Conservation (phyloP, 1,140 invertebrate genomes). For the Aporrectodea caliginosa region DNA sequence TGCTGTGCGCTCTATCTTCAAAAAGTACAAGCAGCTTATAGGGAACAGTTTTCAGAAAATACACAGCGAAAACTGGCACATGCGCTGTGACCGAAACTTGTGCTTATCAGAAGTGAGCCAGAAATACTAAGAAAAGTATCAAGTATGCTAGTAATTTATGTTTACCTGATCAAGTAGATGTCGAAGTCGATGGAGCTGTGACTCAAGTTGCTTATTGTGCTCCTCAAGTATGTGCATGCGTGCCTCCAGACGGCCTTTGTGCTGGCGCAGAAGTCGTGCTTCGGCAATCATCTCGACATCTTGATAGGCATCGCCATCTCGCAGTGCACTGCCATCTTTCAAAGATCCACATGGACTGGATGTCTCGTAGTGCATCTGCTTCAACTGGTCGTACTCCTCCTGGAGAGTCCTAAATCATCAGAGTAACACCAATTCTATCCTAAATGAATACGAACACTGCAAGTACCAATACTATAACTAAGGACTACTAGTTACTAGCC, state of each 20-base stretch:
- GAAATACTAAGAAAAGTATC: neutral
- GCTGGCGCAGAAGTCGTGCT: constrained; percentile 82
- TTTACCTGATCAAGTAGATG: constrained; percentile 78
- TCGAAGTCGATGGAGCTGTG: constrained; percentile 65
- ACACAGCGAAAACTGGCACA: no score
- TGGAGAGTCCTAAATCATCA: constrained; percentile 65
- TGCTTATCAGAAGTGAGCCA: no score
- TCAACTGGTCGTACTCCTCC: constrained; percentile 81
- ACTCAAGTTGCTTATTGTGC: constrained; percentile 79
- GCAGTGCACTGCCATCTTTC: constrained; percentile 21
- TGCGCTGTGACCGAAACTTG: no score
- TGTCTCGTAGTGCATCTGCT: constrained; percentile 37
- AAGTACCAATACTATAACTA: no score
- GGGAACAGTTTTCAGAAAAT: no score
- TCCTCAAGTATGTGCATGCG: constrained; percentile 96
- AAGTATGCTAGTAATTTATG: neutral
- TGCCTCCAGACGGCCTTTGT: constrained; percentile 89
- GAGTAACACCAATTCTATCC: no score
- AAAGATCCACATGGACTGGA: constrained; percentile 36
- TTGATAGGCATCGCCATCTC: constrained; percentile 41
- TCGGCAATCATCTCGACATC: constrained; percentile 89
- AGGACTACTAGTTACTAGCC: no score
- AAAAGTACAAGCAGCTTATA: no score
- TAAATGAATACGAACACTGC: no score
- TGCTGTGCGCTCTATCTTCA: no score